These are phyloP conservation scores for Lasioglossum marginatum DNA, from an alignment of 2,888 invertebrate species.

Conservation along the genomic window DNA sequence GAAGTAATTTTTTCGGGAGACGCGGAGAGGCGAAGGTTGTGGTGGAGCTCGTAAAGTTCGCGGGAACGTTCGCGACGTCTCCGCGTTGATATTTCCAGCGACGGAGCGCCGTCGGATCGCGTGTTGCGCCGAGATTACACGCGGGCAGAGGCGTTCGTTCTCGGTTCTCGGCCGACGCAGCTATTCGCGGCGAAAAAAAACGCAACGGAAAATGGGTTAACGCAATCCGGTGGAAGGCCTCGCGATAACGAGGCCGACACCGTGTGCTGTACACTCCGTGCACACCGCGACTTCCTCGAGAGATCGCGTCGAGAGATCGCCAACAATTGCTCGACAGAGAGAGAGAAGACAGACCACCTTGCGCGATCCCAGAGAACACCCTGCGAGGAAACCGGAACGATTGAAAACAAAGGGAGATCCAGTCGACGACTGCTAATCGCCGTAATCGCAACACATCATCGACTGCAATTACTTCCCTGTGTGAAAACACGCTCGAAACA, in stretches of 20 bases:
- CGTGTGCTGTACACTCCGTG: not conserved
- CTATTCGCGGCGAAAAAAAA: conserved; percentile 20
- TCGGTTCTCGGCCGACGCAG: conserved; percentile 4
- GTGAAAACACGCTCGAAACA: not conserved
- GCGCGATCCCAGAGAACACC: not conserved
- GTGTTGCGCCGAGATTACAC: conserved; percentile 34
- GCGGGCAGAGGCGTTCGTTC: not conserved
- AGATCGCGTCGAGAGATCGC: conserved; percentile 18
- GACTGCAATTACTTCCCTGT: not conserved
- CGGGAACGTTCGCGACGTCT: conserved; percentile 16
- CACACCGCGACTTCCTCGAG: conserved; percentile 32
- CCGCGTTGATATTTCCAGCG: not conserved
- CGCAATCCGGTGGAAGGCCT: conserved; percentile 42
- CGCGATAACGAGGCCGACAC: conserved; percentile 37
- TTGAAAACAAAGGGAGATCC: not conserved
- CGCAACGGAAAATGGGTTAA: conserved; percentile 33
- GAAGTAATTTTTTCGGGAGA: not conserved
- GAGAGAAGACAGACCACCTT: not conserved
- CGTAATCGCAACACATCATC: not conserved
- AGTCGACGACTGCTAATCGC: conserved; percentile 11
- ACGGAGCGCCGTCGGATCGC: not conserved
- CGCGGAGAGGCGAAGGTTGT: not conserved
- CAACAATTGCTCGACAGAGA: not conserved
- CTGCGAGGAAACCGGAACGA: not conserved
- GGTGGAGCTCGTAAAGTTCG: not conserved